Evolutionary conservation across 2,797 vertebrate genomes (phyloP), one percentile per base, ranked within the genome.

Genomic region (Lagorchestes hirsutus): DNA sequence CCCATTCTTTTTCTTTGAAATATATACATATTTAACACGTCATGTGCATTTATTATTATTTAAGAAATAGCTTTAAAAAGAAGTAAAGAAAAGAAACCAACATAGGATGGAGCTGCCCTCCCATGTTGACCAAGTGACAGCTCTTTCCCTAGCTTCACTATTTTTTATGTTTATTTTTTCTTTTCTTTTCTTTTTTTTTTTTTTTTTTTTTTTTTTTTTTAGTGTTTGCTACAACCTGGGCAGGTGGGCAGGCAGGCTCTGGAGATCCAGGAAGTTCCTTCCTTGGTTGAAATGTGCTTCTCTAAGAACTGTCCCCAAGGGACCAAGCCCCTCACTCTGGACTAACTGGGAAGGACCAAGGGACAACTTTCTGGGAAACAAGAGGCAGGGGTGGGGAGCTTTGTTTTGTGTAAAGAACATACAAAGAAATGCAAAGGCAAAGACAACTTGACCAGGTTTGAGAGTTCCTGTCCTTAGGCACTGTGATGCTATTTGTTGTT

Each of bases 1-100:
- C 98, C 99, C 98, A 97, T 99, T 98, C 11, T 97, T 98, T 99
- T 98, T 97, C 97, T 98, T 99, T 98, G 98, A 99, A 99, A 99
- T 99, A 99, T 99, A 98, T 99, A 99, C 99, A 99, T 99, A 99
- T 99, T 99, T 99, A 99, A 99, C 98, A 99, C 98, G 98, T 99
- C 98, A 98, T 99, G 98, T 99, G 99, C 98, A 99, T 98, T 99
- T 98, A 98, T 97, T 98, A 98, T 98, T 98, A 99, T 98, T 99
- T 99, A 99, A 99, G 99, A 99, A 99, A 99, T 99, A 99, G 98
- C 98, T 98, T 99, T 98, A 97, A 98, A 98, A 99, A 97, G 98
- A 98, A 98, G 98, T 98, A 98, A 99, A 98, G 98, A 98, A 98
- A 98, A 98, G 97, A 98, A 98, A 98, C 92, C 98, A 98, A 98